phyloP scores from a whole-genome alignment of 1,140 invertebrate species.

The Sycophaga agraensis region DNA sequence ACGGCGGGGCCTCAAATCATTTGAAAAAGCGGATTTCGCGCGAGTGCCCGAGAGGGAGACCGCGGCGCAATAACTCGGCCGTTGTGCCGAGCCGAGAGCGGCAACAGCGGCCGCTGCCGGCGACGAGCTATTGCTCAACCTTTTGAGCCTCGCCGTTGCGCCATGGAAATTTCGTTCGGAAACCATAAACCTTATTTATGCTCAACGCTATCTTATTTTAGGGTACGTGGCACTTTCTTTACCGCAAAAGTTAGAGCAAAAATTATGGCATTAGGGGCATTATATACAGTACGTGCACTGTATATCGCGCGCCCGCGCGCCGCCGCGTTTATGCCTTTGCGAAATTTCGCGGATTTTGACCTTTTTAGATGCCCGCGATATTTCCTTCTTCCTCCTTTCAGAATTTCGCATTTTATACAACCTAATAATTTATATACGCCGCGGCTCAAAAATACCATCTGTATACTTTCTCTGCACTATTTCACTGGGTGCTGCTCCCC shows the following conservation, averaged over 20 bases:
- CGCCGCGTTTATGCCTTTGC: background rate
- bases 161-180: slow-evolving; percentile 18
- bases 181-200: slow-evolving; percentile 18
- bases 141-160: slow-evolving; percentile 4
- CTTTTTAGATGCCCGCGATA: no score
- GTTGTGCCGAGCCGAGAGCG: background rate
- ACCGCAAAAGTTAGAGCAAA: slow-evolving; percentile 10
- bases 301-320: no score
- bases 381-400: no score
- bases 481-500: no score
- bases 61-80: background rate
- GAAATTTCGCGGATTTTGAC: background rate
- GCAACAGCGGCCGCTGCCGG: background rate
- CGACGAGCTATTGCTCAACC: slow-evolving; percentile 7
- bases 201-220: slow-evolving; percentile 3
- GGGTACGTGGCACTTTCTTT: slow-evolving; percentile 9
- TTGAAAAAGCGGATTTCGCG: slow-evolving; percentile 2
- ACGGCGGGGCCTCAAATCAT: slow-evolving; percentile 16
- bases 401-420: no score
- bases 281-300: no score
- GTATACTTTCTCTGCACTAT: no score
- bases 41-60: no score
- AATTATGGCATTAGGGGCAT: slow-evolving; percentile 5
- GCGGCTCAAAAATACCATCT: no score
- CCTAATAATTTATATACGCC: no score